Conservation (phyloP, 2,888 invertebrate species). For the Machimus rusticus region DNA sequence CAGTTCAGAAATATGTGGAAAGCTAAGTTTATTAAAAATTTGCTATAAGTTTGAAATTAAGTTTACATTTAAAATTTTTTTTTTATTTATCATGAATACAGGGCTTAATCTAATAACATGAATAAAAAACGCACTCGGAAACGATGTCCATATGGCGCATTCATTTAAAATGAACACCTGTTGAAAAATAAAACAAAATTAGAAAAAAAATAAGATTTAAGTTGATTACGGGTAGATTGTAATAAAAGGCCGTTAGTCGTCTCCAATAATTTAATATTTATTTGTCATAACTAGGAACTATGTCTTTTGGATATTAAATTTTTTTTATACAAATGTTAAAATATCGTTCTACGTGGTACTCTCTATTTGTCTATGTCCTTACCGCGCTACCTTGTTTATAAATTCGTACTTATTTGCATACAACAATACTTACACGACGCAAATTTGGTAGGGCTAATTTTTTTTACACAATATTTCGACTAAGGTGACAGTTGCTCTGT, state of each 20-base stretch:
- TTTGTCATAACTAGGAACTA: conserved; percentile 39
- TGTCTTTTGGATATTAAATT: conserved; percentile 33
- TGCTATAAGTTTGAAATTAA: no score
- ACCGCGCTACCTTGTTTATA: conserved; percentile 24
- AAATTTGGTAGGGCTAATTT: conserved; percentile 2
- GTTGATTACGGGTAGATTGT: neutral
- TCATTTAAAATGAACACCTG: no score
- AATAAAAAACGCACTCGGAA: no score
- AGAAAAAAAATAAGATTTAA: neutral
- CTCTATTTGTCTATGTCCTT: conserved; percentile 14
- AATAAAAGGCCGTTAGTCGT: neutral
- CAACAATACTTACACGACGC: conserved; percentile 21
- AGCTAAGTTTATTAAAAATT: no score
- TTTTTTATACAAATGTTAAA: conserved; percentile 39
- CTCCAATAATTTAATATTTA: conserved; percentile 37
- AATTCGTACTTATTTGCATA: conserved; percentile 35
- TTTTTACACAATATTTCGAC: conserved; percentile 31
- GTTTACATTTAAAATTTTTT: no score
- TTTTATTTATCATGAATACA: no score
- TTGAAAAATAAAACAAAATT: neutral
- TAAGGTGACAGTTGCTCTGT: conserved; percentile 18
- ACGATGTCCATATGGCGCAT: no score
- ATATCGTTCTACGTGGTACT: conserved; percentile 27
- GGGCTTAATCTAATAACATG: no score
- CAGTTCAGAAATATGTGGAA: no score